Evolutionary conservation across 2,888 invertebrate genomes (phyloP).

Genomic region (Philereme vetulata): DNA sequence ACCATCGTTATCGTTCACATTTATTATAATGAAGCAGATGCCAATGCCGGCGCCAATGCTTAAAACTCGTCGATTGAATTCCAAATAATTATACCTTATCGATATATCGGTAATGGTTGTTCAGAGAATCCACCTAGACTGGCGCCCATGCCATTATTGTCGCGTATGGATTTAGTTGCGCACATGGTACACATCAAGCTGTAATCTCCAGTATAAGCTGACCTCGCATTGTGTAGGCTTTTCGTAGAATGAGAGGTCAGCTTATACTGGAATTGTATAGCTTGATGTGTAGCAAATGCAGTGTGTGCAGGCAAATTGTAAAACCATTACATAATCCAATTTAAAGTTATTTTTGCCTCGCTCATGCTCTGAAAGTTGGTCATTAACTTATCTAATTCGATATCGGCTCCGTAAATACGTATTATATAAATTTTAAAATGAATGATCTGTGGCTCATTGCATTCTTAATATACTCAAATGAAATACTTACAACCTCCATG

Average conservation of each 20-base stretch:
- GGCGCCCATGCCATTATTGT: conserved; percentile 71
- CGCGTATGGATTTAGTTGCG: conserved; percentile 51
- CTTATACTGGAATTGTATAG: too few relatives aligned
- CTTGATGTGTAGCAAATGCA: too few relatives aligned
- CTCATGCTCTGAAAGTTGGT: too few relatives aligned
- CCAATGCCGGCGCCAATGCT: conserved; percentile 41
- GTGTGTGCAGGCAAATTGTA: too few relatives aligned
- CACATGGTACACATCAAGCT: conserved; percentile 25
- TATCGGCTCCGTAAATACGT: too few relatives aligned
- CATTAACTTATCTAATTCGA: too few relatives aligned
- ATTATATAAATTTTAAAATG: too few relatives aligned
- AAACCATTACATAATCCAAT: conserved; percentile 8
- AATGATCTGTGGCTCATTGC: too few relatives aligned
- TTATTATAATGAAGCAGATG: conserved; percentile 46
- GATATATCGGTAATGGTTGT: conserved; percentile 64
- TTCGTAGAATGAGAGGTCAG: too few relatives aligned
- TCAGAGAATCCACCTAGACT: conserved; percentile 44
- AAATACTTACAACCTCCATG: too few relatives aligned
- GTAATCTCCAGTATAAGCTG: not conserved
- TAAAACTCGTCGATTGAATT: conserved; percentile 52
- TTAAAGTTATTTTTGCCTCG: not conserved
- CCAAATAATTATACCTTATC: conserved; percentile 58
- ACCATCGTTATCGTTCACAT: conserved; percentile 12
- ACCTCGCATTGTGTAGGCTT: too few relatives aligned
- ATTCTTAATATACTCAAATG: too few relatives aligned